Evolutionary conservation across 2,888 invertebrate species (phyloP).

Genomic region (Tillus elongatus): DNA sequence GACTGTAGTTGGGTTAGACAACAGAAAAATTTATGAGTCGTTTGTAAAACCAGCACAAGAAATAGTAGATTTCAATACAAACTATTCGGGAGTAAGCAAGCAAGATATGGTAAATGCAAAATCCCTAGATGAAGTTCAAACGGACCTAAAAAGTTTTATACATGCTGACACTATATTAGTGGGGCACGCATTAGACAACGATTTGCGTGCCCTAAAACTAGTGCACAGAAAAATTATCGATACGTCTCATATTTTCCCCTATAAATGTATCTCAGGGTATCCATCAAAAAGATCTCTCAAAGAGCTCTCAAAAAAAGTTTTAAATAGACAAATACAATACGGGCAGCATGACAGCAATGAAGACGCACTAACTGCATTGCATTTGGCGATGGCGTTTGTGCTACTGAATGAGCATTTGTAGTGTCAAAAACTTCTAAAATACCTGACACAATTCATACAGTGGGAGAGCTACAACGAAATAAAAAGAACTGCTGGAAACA

Average conservation of each 20-base stretch:
- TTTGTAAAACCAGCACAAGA: conserved; percentile 72
- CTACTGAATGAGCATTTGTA: too few relatives aligned
- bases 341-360: conserved; percentile 87
- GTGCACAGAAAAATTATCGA: conserved; percentile 80
- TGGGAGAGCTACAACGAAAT: too few relatives aligned
- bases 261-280: conserved; percentile 69
- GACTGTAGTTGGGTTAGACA: conserved; percentile 69
- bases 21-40: conserved; percentile 70
- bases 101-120: conserved; percentile 54
- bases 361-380: too few relatives aligned
- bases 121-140: conserved; percentile 71
- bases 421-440: too few relatives aligned
- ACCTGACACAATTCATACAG: too few relatives aligned
- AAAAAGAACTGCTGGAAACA: too few relatives aligned
- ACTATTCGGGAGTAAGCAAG: too few relatives aligned
- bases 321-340: conserved; percentile 76
- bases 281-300: conserved; percentile 78
- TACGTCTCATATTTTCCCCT: conserved; percentile 82
- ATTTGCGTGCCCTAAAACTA: conserved; percentile 76
- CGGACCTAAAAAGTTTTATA: conserved; percentile 72
- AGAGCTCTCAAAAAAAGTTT: conserved; percentile 59
- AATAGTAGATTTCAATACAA: conserved; percentile 89
- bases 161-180: conserved; percentile 79
- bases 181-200: conserved; percentile 93
- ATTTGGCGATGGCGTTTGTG: too few relatives aligned